Evolutionary conservation across 53 echinoderm and acorn worm genomes (phyloP).

Genomic region (Hippasteria phrygiana): DNA sequence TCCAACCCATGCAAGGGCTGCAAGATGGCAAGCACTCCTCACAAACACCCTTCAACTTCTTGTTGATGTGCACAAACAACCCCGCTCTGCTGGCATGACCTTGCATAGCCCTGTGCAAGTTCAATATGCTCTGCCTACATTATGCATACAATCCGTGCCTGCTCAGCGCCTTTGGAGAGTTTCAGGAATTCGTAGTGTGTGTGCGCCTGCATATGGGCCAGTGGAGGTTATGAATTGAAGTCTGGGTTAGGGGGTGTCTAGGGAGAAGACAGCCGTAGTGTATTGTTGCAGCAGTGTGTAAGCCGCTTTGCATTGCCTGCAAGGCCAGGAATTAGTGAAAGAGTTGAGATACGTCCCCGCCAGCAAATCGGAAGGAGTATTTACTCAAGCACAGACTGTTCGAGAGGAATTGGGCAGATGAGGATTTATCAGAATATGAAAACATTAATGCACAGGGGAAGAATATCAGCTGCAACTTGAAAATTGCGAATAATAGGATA

Average conservation of each 20-base stretch:
- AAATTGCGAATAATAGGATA: too few species aligned
- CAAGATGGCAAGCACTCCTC: too few species aligned
- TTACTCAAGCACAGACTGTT: background rate
- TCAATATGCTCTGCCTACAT: background rate
- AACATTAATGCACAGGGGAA: too few species aligned
- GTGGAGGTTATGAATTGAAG: background rate
- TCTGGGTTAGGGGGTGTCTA: background rate
- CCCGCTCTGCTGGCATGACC: background rate
- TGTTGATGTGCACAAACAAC: slow-evolving; percentile 7
- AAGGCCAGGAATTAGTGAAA: slow-evolving; percentile 35
- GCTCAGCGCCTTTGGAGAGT: background rate
- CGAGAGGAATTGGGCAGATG: background rate
- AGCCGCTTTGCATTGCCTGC: slow-evolving; percentile 30
- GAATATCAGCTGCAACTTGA: too few species aligned
- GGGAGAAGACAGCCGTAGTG: slow-evolving; percentile 4
- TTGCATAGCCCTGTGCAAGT: slow-evolving; percentile 14
- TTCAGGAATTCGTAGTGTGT: background rate
- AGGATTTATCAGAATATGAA: background rate
- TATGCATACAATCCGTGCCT: background rate
- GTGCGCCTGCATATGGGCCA: background rate
- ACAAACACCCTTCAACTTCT: background rate
- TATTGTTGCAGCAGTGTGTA: slow-evolving; percentile 42
- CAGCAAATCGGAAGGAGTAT: background rate
- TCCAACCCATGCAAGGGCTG: too few species aligned
- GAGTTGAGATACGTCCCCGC: slow-evolving; percentile 38